Base-by-base conservation (phyloP, 2,113 vertebrate species). In the Gallinago media region DNA sequence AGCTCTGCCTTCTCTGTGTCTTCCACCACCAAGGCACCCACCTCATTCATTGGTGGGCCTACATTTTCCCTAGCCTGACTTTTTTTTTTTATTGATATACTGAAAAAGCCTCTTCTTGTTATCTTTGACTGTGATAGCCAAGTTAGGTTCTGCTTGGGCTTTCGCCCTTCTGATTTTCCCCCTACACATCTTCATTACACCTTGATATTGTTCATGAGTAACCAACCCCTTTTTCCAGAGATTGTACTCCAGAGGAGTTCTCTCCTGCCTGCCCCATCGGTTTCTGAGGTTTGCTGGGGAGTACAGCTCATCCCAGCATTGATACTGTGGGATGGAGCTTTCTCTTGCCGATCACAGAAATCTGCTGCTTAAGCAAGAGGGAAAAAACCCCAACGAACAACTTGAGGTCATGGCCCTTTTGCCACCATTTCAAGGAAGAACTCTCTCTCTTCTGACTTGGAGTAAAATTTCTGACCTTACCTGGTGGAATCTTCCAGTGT, bases 401-500 rank as follows among this genome's bases (percentile, higher is more conserved):
- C 27, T 71, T 75, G 42, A 17, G 27, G 46, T 80, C 36, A 3
- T 36, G 31, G 21, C 12, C 26, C 29, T 82, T 88, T 68, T 55
- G 27, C 65, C 26, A 8, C 17, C 27, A 4, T 46, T 68, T 65
- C 38, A 27, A n/a, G n/a, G 26, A 94, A 20, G 25, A 65, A 21
- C 31, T 73, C 36, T 46, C 19, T 83, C 7, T 68, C 15, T 76
- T 71, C 61, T 66, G 36, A 15, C 29, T 40, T 54, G 38, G n/a
- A 59, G 31, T 71, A 34, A 68, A 62, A 58, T 82, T 79, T 63
- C 34, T 63, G 75, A 38, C 61, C 25, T 46, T 50, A 17, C 12
- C 73, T 23, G 8, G 42, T n/a, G 32, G 38, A 59, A 46, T 74
- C 29, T 52, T 42, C 4, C 0, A 0, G 26, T 61, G 50, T 40